phyloP scores from a whole-genome alignment of 1,140 invertebrate species.

The Drosophila tsacasi region DNA sequence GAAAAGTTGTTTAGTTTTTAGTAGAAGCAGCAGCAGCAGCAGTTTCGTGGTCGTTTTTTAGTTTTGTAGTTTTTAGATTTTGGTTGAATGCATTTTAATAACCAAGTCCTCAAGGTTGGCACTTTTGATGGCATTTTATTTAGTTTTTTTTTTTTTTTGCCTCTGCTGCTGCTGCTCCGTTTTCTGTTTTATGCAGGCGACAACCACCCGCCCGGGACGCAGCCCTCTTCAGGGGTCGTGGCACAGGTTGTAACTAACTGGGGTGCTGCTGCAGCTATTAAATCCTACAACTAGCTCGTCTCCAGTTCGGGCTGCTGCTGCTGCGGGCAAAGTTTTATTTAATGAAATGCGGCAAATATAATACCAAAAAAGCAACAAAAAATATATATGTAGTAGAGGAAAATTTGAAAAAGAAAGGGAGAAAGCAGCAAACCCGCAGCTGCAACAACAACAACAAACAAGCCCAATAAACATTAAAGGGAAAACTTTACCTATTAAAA shows the following conservation, averaged over 20 bases:
- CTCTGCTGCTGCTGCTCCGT: constrained; percentile 8
- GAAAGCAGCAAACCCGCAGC: constrained; percentile 33
- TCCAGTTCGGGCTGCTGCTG: constrained; percentile 36
- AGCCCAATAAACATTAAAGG: constrained; percentile 81
- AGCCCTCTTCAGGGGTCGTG: constrained; percentile 28
- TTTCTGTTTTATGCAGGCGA: constrained; percentile 58
- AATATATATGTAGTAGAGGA: constrained; percentile 14
- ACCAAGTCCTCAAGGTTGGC: constrained; percentile 81
- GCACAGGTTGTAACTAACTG: constrained; percentile 80
- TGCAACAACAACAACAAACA: constrained; percentile 65
- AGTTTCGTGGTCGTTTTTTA: constrained; percentile 60
- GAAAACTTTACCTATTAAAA: constrained; percentile 81
- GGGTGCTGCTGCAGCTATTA: constrained; percentile 67
- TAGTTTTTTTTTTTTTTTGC: constrained; percentile 36
- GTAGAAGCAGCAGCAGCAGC: constrained; percentile 24
- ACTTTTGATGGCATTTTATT: constrained; percentile 79
- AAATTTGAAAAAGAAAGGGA: constrained; percentile 33
- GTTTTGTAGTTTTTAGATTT: constrained; percentile 82
- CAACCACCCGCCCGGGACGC: constrained; percentile 30
- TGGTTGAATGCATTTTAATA: constrained; percentile 83
- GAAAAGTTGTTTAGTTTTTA: constrained; percentile 66
- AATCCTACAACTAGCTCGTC: constrained; percentile 62
- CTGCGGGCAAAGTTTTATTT: constrained; percentile 74
- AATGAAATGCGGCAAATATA: constrained; percentile 81
- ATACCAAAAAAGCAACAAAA: constrained; percentile 45